Evolutionary conservation across 2,797 vertebrate species (phyloP).

Genomic region (Chaenodraco wilsoni): DNA sequence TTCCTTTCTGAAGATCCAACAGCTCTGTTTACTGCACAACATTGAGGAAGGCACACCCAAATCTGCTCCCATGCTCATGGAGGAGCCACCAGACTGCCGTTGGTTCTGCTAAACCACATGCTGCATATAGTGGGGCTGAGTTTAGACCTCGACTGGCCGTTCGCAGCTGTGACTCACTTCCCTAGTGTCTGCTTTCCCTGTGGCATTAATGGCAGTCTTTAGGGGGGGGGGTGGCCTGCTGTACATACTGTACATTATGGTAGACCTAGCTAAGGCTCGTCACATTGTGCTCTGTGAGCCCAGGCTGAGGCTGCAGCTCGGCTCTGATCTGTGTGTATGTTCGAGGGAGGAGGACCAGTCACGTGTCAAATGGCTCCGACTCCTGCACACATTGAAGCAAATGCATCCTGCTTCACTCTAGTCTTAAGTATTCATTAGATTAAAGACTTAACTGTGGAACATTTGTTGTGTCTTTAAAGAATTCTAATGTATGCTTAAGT

Average conservation of each 20-base stretch:
- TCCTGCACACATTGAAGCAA: neutral
- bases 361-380: neutral
- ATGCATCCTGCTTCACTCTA: neutral
- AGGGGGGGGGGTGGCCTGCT: neutral
- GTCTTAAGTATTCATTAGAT: neutral
- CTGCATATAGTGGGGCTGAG: conserved; percentile 38
- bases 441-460: neutral
- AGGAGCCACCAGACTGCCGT: neutral
- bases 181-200: conserved; percentile 33
- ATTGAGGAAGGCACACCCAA: conserved; percentile 58
- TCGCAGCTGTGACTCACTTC: conserved; percentile 64
- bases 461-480: neutral
- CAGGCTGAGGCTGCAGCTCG: neutral
- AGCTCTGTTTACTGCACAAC: neutral
- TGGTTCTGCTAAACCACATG: conserved; percentile 10
- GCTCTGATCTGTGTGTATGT: conserved; percentile 18
- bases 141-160: conserved; percentile 22
- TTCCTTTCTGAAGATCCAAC: conserved; percentile 19
- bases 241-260: neutral
- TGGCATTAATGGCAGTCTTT: conserved; percentile 27
- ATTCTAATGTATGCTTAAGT: no score
- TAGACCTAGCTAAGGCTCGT: conserved; percentile 14
- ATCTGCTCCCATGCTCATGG: conserved; percentile 4
- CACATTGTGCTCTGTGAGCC: neutral
- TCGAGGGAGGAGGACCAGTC: conserved; percentile 11